phyloP scores from a whole-genome alignment of 2,797 vertebrate genomes.

The Pseudomugil tenellus region DNA sequence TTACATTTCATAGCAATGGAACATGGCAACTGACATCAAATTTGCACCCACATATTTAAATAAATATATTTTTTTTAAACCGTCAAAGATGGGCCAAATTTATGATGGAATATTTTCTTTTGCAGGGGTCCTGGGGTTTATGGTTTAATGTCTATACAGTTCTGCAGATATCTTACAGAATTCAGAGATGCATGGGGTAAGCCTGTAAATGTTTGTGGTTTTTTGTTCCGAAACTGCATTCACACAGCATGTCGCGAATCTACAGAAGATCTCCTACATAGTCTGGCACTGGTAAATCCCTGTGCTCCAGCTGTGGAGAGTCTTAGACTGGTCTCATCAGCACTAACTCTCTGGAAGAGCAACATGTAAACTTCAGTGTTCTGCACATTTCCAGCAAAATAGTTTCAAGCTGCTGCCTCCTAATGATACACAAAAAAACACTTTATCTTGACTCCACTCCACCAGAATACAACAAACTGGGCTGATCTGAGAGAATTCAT shows the following conservation, averaged over 20 bases:
- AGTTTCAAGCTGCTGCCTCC: slow-evolving; percentile 47
- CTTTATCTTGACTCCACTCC: slow-evolving; percentile 25
- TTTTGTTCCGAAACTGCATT: slow-evolving; percentile 61
- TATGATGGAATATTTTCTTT: slow-evolving; percentile 49
- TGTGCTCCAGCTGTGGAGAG: slow-evolving; percentile 63
- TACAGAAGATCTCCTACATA: slow-evolving; percentile 61
- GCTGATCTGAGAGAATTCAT: slow-evolving; percentile 19
- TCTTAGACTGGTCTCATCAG: slow-evolving; percentile 62
- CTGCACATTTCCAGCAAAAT: slow-evolving; percentile 55
- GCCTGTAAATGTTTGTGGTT: slow-evolving; percentile 67
- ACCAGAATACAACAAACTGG: slow-evolving; percentile 28
- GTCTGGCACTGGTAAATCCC: slow-evolving; percentile 51
- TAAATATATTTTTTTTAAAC: slow-evolving; percentile 14
- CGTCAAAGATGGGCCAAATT: slow-evolving; percentile 24
- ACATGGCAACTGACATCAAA: slow-evolving; percentile 30
- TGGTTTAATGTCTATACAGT: slow-evolving; percentile 62
- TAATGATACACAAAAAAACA: slow-evolving; percentile 58
- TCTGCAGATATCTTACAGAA: slow-evolving; percentile 55
- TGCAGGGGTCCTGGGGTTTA: slow-evolving; percentile 61
- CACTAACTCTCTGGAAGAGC: slow-evolving; percentile 52
- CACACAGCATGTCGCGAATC: slow-evolving; percentile 60
- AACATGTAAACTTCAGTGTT: slow-evolving; percentile 63
- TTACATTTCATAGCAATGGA: slow-evolving; percentile 22
- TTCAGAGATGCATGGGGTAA: slow-evolving; percentile 34
- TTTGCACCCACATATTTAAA: slow-evolving; percentile 15